Evolutionary conservation across 2,888 invertebrate species (phyloP).

Genomic region (Tipula confusa): DNA sequence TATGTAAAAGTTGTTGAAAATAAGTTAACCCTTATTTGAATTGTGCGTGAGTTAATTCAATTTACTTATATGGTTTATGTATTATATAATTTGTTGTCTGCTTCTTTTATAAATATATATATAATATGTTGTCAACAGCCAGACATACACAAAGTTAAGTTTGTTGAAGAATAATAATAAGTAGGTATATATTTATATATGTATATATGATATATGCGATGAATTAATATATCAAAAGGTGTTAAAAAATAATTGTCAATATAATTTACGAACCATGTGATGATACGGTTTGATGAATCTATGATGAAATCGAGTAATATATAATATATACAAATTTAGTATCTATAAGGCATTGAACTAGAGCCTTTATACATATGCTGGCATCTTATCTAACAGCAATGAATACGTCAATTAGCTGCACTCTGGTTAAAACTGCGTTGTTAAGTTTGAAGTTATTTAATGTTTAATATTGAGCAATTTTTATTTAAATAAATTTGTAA

Average conservation of each 20-base stretch:
- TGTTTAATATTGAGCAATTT: not conserved
- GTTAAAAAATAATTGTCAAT: not conserved
- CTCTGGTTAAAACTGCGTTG: not conserved
- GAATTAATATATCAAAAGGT: not conserved
- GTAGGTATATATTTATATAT: not conserved
- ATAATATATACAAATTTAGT: no score
- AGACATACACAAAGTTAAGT: not conserved
- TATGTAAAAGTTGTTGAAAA: not conserved
- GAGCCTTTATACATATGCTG: not conserved
- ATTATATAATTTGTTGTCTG: not conserved
- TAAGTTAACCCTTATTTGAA: constrained; percentile 20
- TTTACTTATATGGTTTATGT: not conserved
- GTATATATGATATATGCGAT: not conserved
- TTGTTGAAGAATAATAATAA: not conserved
- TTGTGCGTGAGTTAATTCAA: constrained; percentile 20
- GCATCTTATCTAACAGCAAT: not conserved
- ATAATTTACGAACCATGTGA: not conserved
- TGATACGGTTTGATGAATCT: not conserved
- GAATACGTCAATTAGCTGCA: no score
- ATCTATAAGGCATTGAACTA: no score
- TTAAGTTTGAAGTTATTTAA: not conserved
- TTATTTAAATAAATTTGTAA: no score
- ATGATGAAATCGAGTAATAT: not conserved
- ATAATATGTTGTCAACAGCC: not conserved
- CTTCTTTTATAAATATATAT: not conserved